Percentiles rank a stretch among this genome's conserved stretches.
phyloP scores from a whole-genome alignment of 2,797 vertebrate species.

The Emys orbicularis region DNA sequence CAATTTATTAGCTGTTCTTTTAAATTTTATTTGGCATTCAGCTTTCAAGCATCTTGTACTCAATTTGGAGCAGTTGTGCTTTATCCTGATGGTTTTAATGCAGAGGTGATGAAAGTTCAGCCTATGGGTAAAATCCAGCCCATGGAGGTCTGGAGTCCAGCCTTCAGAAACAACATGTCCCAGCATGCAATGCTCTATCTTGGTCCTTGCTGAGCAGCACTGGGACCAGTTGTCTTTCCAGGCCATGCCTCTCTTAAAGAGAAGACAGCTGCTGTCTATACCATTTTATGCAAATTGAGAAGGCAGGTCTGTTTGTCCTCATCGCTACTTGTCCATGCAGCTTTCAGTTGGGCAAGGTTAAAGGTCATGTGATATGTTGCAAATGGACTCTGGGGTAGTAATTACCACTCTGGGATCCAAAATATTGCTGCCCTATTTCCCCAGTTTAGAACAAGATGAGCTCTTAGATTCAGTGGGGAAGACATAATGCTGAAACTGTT shows the following conservation, averaged over 20 bases:
- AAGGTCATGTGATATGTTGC: background rate
- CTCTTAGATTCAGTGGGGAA: background rate
- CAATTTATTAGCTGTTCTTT: background rate
- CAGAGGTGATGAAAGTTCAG: background rate
- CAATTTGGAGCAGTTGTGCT: background rate
- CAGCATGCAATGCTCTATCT: background rate
- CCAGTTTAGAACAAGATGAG: conserved; percentile 32
- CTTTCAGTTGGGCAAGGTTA: background rate
- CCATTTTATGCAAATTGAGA: background rate
- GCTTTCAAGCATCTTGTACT: conserved; percentile 17
- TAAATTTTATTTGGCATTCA: background rate
- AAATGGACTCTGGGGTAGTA: background rate
- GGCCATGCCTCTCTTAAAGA: background rate
- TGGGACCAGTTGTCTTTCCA: background rate
- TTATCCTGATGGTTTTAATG: background rate
- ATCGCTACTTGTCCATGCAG: background rate
- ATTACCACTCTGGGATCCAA: background rate
- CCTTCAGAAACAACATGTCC: background rate
- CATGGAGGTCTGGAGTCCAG: background rate
- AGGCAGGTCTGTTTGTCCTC: background rate
- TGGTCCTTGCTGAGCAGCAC: background rate
- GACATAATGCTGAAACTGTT: background rate
- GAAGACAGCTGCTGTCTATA: background rate
- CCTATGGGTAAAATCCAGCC: background rate
- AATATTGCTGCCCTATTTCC: background rate